Evolutionary conservation across 2,888 invertebrate species (phyloP), one percentile per base, ranked within the genome.

Genomic region (Galerucella nymphaeae): DNA sequence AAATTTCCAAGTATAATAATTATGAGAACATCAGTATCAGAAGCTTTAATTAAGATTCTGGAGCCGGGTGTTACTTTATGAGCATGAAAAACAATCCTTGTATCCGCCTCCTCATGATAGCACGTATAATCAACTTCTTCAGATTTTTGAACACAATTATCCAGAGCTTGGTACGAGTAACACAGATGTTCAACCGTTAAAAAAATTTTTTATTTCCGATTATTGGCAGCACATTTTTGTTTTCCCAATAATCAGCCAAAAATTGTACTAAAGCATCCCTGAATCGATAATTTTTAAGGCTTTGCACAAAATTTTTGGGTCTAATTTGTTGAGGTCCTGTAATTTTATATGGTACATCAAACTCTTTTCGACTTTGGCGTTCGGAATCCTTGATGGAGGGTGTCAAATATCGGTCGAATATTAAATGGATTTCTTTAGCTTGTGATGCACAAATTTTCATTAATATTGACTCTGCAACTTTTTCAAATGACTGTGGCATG

Each of bases 191-290:
- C 23, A 2, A 30, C 23, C 0, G 23, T 30, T 4, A 30, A 30
- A 30, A 30, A 30, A 2, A 30, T 3, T 30, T 30, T 30, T 30
- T 30, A 5, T 30, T 4, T 3, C 5, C 0, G 23, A 79, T 76
- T 72, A 80, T 73, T 78, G 82, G 2, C 50, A 72, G 72, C 57
- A 78, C 79, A 76, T 71, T 71, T 45, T 82, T 64, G 68, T 73
- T 76, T 57, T n/a, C n/a, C n/a, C n/a, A n/a, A n/a, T n/a, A n/a
- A n/a, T n/a, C n/a, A n/a, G n/a, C n/a, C n/a, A n/a, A 76, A 73
- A 82, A 82, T n/a, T 75, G 71, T 59, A 83, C 80, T 70, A 83
- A 64, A 63, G 80, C 81, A 55, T 82, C 81, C 80, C 83, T 83
- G 57, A 83, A 83, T 61, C 78, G 75, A 73, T 71, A 78, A 78